phyloP scores from a whole-genome alignment of 2,797 vertebrate genomes.

The Sebastes cheni region DNA sequence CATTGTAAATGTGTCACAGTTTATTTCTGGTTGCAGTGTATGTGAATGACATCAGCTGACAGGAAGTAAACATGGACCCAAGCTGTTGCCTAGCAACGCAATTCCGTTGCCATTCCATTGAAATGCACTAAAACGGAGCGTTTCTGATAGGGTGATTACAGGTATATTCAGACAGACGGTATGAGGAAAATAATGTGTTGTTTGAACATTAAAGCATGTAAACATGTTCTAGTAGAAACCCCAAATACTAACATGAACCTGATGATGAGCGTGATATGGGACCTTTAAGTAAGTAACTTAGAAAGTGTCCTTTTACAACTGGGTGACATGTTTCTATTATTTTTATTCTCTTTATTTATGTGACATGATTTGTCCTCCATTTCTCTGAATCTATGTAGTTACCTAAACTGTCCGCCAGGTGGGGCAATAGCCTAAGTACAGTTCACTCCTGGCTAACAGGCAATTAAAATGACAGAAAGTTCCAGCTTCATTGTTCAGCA shows the following conservation, averaged over 20 bases:
- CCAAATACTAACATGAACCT: no score
- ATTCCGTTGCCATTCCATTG: no score
- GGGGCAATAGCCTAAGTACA: constrained; percentile 15
- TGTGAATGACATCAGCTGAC: no score
- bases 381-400: background rate
- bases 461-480: background rate
- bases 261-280: no score
- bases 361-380: background rate
- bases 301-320: background rate
- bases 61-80: no score
- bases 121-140: fast-evolving
- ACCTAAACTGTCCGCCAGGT: constrained; percentile 49
- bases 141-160: fast-evolving
- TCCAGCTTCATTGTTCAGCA: background rate
- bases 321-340: background rate
- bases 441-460: background rate
- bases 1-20: no score
- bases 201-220: no score
- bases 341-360: background rate
- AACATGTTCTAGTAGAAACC: no score
- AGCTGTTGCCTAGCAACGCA: no score
- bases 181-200: no score
- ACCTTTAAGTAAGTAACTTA: background rate
- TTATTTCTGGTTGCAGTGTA: no score
- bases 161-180: no score